Conservation (phyloP, 2,797 vertebrate genomes). For the Clarias pachynema region DNA sequence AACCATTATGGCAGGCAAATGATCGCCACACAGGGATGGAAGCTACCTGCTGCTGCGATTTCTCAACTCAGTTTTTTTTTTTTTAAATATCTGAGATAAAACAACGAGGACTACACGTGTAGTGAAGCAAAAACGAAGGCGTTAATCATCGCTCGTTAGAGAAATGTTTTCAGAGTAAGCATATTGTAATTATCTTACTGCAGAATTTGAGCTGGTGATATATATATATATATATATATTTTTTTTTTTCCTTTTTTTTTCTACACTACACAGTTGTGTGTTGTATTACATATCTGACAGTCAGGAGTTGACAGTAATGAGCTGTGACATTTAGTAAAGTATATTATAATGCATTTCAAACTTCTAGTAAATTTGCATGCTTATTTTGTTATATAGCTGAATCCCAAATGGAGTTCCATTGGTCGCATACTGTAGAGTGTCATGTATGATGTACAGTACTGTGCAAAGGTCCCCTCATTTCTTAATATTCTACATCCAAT, state of each 20-base stretch:
- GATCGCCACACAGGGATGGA: slow-evolving; percentile 5
- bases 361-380: background rate
- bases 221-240: no score
- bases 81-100: background rate
- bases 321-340: background rate
- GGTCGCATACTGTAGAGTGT: background rate
- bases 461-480: no score
- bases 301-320: background rate
- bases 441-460: background rate
- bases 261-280: background rate
- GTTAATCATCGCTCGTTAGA: background rate
- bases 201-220: background rate
- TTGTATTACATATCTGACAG: background rate
- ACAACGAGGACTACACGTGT: background rate
- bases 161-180: background rate
- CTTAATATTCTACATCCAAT: no score
- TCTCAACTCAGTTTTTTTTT: background rate
- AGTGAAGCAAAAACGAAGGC: background rate
- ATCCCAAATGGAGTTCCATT: background rate
- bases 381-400: background rate
- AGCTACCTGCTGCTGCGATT: background rate
- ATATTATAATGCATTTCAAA: background rate
- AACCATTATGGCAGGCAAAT: background rate
- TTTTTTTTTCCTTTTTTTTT: background rate
- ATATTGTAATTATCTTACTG: background rate